phyloP scores from a whole-genome alignment of 1,140 invertebrate species.

The Alviniconcha marisindica region DNA sequence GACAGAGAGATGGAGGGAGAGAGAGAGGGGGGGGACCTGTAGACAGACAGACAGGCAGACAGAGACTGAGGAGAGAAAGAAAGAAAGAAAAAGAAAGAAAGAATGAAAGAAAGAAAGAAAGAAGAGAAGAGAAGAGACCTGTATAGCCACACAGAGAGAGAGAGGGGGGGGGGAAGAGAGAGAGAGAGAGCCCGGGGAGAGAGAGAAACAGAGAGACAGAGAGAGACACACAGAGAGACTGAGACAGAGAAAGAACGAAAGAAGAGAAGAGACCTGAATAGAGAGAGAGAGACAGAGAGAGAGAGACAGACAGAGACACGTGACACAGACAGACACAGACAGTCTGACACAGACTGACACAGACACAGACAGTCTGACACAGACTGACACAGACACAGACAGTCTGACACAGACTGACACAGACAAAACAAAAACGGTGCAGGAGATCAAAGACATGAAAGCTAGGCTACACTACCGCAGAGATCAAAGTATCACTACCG shows the following conservation, averaged over 20 bases:
- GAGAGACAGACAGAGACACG: slow-evolving; percentile 28
- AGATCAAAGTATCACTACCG: too few relatives aligned
- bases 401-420: slow-evolving; percentile 11
- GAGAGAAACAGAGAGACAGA: neutral
- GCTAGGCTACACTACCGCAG: too few relatives aligned
- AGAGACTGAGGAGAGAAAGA: slow-evolving; percentile 5
- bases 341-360: slow-evolving; percentile 22
- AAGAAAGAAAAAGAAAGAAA: slow-evolving; percentile 12
- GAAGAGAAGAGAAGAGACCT: neutral
- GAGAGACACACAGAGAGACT: neutral
- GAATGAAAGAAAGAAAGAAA: neutral
- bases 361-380: slow-evolving; percentile 1
- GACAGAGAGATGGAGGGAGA: neutral
- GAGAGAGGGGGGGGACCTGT: too few relatives aligned
- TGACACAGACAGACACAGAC: slow-evolving; percentile 27
- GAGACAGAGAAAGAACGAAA: too few relatives aligned
- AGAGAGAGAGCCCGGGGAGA: neutral
- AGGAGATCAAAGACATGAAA: too few relatives aligned
- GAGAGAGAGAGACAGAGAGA: slow-evolving; percentile 6
- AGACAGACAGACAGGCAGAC: neutral
- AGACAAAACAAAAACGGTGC: too few relatives aligned
- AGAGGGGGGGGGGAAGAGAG: neutral
- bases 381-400: neutral
- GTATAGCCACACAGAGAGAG: slow-evolving; percentile 1
- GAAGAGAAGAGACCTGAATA: too few relatives aligned